Conservation (phyloP, 2,113 vertebrate species). For the Vulpes ferrilata region DNA sequence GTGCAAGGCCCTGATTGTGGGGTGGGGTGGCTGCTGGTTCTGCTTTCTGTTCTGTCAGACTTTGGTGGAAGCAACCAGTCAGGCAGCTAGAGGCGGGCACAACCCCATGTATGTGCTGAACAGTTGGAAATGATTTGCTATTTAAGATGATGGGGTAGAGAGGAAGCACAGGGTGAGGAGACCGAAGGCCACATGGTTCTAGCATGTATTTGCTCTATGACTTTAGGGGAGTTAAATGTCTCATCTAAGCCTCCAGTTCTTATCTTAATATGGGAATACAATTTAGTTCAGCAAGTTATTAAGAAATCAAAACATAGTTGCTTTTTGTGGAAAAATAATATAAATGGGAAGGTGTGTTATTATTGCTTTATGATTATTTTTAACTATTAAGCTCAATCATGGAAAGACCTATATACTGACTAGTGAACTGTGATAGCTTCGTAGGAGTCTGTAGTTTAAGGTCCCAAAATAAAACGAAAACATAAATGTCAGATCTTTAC, state of each 20-base stretch:
- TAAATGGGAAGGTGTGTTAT: not conserved
- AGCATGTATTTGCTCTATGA: not conserved
- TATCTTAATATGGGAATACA: not conserved
- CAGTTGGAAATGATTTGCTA: not conserved
- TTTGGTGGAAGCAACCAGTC: not conserved
- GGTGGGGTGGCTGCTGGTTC: not conserved
- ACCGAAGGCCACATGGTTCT: not conserved
- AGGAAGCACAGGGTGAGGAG: not conserved
- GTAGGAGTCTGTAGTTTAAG: not conserved
- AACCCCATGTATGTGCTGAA: not conserved
- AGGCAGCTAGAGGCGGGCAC: not conserved
- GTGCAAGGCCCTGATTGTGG: not conserved
- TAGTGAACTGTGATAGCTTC: not conserved
- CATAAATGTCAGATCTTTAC: not conserved
- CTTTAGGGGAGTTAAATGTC: not conserved
- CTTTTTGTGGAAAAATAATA: not conserved
- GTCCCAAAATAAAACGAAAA: conserved; percentile 47
- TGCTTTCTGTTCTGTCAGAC: not conserved
- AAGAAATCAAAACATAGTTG: conserved; percentile 3
- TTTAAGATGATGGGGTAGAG: not conserved
- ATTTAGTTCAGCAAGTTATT: not conserved
- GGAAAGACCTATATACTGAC: not conserved
- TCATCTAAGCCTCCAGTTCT: conserved; percentile 3
- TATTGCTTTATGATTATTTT: not conserved
- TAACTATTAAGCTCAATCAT: not conserved